Evolutionary conservation across 2,113 vertebrate genomes (phyloP), one percentile per base, ranked within the genome.

Genomic region (Lontra canadensis): DNA sequence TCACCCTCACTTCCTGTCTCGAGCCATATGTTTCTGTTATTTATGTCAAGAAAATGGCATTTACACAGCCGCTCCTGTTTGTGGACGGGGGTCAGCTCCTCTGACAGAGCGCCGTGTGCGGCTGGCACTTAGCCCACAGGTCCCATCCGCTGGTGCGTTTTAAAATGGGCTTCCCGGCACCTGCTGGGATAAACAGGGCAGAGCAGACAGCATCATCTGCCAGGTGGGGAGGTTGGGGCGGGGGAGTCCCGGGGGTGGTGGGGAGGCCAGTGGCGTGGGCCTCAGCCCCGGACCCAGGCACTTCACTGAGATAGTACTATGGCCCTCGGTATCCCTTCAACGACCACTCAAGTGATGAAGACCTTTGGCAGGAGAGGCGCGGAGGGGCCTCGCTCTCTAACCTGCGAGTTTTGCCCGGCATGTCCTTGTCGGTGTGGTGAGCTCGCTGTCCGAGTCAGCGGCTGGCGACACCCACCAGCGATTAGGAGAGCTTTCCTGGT

Each of bases 21-120:
- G 6, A 98, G 98, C 99, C 99, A 99, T 99, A 99, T 99, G 99
- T 99, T 99, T 99, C 98, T 98, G 99, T 99, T 99, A 98, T 99
- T 99, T 99, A 99, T 99, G 99, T 99, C 99, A 99, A 99, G 99
- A 99, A 99, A 99, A 99, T 98, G 99, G 98, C 99, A 98, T 99
- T 99, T 99, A 98, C 99, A 99, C 98, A 99, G 98, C 97, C 97
- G 91, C 98, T 98, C 98, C 98, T 98, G 97, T 98, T 98, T 99
- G 99, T 99, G 99, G 99, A 99, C 99, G 99, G 99, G 98, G 99
- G 99, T 99, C 98, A 98, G 98, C 99, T 99, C 98, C 98, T 99
- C 98, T 98, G 99, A 98, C 98, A 99, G 97, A 98, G 98, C 98
- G 96, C 98, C 79, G 94, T 98, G 98, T 98, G 98, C 99, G 98